Evolutionary conservation across 2,888 invertebrate genomes (phyloP).

Genomic region (Agapostemon virescens): DNA sequence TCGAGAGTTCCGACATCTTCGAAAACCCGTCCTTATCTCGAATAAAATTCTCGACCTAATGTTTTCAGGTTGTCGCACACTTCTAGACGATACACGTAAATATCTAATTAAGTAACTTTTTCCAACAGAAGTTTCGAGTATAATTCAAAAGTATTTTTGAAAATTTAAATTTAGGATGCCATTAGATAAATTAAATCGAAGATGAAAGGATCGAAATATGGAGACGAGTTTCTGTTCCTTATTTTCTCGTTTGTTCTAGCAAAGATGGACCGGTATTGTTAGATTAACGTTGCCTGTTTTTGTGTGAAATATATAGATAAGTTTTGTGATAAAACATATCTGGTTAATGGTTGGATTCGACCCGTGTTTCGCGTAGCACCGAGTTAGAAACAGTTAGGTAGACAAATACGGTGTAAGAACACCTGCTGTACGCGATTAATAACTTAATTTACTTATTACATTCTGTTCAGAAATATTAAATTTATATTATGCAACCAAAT

Average conservation of each 20-base stretch:
- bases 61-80: background rate
- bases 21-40: too few species aligned
- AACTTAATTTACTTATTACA: conserved; percentile 40
- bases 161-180: background rate
- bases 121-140: background rate
- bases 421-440: conserved; percentile 58
- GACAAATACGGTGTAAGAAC: conserved; percentile 18
- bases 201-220: background rate
- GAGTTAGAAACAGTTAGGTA: conserved; percentile 14
- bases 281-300: conserved; percentile 47
- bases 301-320: conserved; percentile 36
- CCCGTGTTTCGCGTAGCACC: conserved; percentile 23
- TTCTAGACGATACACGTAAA: background rate
- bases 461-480: conserved; percentile 50
- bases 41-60: background rate
- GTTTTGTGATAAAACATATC: conserved; percentile 38
- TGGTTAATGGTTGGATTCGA: conserved; percentile 25
- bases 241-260: conserved; percentile 36
- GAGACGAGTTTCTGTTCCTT: conserved; percentile 43
- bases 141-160: background rate
- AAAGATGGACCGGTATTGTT: conserved; percentile 46
- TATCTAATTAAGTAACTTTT: background rate
- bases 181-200: background rate
- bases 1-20: too few species aligned
- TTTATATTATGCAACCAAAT: conserved; percentile 40